phyloP scores from a whole-genome alignment of 2,113 vertebrate species.

The Megaceryle torquata region DNA sequence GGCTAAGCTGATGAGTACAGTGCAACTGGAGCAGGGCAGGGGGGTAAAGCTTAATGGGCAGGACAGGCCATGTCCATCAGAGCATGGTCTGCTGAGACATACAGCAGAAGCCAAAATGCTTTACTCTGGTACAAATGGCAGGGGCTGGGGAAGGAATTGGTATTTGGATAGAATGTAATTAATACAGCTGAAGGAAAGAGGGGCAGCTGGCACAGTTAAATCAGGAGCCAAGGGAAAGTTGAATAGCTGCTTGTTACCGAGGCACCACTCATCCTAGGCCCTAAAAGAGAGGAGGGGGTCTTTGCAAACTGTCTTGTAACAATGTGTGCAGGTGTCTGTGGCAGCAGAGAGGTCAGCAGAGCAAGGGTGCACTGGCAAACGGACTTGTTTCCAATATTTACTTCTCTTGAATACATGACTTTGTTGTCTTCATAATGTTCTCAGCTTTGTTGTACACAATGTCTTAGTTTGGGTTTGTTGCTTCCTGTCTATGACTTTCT shows the following conservation, averaged over 20 bases:
- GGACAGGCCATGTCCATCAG: neutral
- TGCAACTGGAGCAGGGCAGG: neutral
- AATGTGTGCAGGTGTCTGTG: accelerated
- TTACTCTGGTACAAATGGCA: neutral
- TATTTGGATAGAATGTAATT: neutral
- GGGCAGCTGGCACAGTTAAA: neutral
- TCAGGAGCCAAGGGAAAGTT: neutral
- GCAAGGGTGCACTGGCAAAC: neutral
- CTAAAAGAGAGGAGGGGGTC: neutral
- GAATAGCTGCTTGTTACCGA: neutral
- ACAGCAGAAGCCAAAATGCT: neutral
- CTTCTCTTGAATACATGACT: slow-evolving; percentile 10
- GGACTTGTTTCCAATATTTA: neutral
- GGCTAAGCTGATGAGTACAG: neutral
- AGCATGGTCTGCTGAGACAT: neutral
- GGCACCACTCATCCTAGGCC: neutral
- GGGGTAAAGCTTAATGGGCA: neutral
- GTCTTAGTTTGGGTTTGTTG: slow-evolving; percentile 39
- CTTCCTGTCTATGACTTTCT: slow-evolving; percentile 24
- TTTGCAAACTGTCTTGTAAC: neutral
- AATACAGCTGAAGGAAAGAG: neutral
- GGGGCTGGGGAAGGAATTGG: neutral
- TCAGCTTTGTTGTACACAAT: slow-evolving; percentile 25
- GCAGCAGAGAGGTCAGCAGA: neutral
- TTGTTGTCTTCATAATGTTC: slow-evolving; percentile 3